Evolutionary conservation across 2,888 invertebrate genomes (phyloP).

Genomic region (Chrysopilus asiliformis): DNA sequence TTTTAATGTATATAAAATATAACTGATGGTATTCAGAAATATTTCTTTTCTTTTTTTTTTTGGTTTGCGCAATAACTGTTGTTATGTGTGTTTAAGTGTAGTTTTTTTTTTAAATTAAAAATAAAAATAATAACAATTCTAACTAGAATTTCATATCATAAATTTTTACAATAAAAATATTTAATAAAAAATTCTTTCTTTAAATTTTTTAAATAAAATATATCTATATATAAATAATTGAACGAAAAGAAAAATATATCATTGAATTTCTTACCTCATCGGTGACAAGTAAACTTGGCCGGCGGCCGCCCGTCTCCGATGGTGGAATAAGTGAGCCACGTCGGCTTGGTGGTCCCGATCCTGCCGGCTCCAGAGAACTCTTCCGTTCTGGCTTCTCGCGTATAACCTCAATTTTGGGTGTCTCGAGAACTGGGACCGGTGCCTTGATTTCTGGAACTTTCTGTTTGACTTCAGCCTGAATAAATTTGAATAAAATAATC

Average conservation of each 20-base stretch:
- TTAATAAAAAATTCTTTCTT: conserved; percentile 1
- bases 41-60: conserved; percentile 19
- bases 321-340: conserved; percentile 82
- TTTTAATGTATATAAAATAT: too few species aligned
- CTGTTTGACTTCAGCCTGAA: conserved; percentile 25
- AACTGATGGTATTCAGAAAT: conserved; percentile 6
- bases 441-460: conserved; percentile 57
- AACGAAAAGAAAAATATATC: conserved; percentile 2
- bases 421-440: conserved; percentile 42
- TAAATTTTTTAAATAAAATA: conserved; percentile 3
- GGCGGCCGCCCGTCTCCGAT: conserved; percentile 73
- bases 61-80: too few species aligned
- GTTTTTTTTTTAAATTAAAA: conserved; percentile 14
- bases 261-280: conserved; percentile 76
- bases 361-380: conserved; percentile 24
- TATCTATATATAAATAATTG: conserved; percentile 3
- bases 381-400: conserved; percentile 64
- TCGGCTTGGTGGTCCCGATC: conserved; percentile 64
- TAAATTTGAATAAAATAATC: conserved; percentile 3
- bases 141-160: too few species aligned
- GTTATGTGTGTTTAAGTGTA: too few species aligned
- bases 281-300: conserved; percentile 82
- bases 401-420: conserved; percentile 79
- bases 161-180: too few species aligned
- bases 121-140: conserved; percentile 10